phyloP scores from a whole-genome alignment of 2,113 vertebrate species.

The Eolophus roseicapilla region DNA sequence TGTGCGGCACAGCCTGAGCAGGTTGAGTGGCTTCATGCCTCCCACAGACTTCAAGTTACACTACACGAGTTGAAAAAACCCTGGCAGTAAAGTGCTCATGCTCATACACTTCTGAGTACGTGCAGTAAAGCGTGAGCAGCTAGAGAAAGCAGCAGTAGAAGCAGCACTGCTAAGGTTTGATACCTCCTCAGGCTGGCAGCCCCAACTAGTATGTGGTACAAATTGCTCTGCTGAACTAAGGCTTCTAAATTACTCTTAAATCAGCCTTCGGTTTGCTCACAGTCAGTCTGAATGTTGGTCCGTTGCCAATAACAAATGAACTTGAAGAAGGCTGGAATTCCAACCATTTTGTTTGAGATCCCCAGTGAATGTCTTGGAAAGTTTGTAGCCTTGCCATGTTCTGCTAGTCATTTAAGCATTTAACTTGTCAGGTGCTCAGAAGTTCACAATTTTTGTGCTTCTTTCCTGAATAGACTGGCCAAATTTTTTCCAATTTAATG shows the following conservation, averaged over 20 bases:
- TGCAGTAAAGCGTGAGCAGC: background rate
- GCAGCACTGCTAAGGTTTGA: background rate
- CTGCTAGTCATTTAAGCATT: background rate
- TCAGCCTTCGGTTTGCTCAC: background rate
- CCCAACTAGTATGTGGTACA: background rate
- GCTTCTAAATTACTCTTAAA: background rate
- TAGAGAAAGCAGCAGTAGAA: background rate
- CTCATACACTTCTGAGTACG: background rate
- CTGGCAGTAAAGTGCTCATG: background rate
- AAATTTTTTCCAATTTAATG: background rate
- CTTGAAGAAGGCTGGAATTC: constrained; percentile 1
- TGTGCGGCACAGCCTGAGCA: background rate
- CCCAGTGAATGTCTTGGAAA: background rate
- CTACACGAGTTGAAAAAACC: background rate
- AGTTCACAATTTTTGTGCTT: background rate
- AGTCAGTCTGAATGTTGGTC: background rate
- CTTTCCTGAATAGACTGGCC: background rate
- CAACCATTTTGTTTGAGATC: constrained; percentile 11
- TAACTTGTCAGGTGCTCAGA: background rate
- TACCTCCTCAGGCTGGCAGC: background rate
- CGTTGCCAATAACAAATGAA: background rate
- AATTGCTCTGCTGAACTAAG: background rate
- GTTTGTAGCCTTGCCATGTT: background rate
- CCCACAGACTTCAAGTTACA: background rate
- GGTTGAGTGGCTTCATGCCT: background rate